A percentile compares a stretch with the other conserved stretches of the same genome.
These are phyloP conservation scores for Minunthozetes semirufus DNA, from an alignment of 2,888 invertebrate genomes.

Conservation along the genomic window DNA sequence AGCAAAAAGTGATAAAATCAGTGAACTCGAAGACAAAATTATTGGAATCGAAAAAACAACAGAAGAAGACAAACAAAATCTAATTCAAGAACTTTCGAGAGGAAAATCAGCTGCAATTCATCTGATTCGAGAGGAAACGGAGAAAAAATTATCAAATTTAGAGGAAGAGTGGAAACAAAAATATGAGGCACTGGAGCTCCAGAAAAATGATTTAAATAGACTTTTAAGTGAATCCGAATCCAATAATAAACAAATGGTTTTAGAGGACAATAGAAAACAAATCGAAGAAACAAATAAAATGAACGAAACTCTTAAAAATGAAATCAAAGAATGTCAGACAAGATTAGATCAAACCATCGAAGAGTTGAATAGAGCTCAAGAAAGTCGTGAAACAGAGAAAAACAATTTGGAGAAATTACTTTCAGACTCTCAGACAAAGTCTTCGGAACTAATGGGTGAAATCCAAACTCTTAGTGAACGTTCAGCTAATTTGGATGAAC, in stretches of 20 bases:
- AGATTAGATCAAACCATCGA: constrained; percentile 9
- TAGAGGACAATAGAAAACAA: constrained; percentile 17
- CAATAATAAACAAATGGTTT: background rate
- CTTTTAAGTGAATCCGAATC: constrained; percentile 27
- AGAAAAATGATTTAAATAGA: constrained; percentile 30
- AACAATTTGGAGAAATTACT: constrained; percentile 17
- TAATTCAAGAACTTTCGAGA: constrained; percentile 48
- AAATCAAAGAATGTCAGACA: constrained; percentile 25
- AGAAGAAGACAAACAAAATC: constrained; percentile 46
- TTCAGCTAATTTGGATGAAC: background rate
- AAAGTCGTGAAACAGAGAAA: constrained; percentile 13
- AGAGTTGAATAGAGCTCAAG: constrained; percentile 22
- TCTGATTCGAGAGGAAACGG: constrained; percentile 44
- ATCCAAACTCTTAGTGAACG: constrained; percentile 10
- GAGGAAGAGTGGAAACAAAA: constrained; percentile 40
- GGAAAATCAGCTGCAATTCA: constrained; percentile 49
- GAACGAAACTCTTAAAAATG: constrained; percentile 32
- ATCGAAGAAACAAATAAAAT: constrained; percentile 28
- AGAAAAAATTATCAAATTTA: constrained; percentile 36
- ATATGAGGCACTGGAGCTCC: constrained; percentile 16
- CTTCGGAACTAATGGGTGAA: background rate
- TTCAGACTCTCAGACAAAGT: background rate
- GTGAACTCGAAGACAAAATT: constrained; percentile 47
- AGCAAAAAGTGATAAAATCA: constrained; percentile 42
- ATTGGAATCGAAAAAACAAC: constrained; percentile 45